These are phyloP conservation scores for Bubalus kerabau DNA, from an alignment of 2,113 vertebrate species.

Conservation along the genomic window DNA sequence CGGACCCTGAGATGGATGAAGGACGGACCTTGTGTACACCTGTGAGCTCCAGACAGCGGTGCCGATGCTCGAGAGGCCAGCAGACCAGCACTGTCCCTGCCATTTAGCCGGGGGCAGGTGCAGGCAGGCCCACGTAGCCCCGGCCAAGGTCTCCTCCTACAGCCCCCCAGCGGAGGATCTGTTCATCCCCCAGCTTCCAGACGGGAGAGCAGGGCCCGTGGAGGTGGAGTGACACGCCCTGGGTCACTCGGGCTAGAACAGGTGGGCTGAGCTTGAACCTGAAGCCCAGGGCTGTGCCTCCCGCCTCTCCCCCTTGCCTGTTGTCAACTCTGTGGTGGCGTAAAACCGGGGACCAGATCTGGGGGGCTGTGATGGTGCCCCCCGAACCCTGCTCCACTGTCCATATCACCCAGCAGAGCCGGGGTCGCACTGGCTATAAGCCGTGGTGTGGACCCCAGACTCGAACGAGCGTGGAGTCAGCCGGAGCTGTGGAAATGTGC, in stretches of 20 bases:
- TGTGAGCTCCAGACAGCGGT: accelerated
- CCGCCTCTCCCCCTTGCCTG: accelerated
- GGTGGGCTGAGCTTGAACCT: neutral
- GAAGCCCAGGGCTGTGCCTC: neutral
- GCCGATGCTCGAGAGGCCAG: accelerated
- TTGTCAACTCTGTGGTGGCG: neutral
- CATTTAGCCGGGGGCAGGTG: accelerated
- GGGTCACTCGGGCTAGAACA: neutral
- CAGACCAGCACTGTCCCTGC: accelerated
- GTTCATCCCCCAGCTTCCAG: neutral
- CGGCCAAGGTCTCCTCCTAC: accelerated
- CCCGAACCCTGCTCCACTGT: neutral
- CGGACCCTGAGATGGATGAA: neutral
- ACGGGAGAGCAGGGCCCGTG: neutral
- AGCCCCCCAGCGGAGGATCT: neutral
- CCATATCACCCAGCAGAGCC: accelerated
- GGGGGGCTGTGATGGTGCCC: neutral
- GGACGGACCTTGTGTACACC: neutral
- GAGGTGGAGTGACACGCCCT: neutral
- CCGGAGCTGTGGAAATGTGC: conserved; percentile 79
- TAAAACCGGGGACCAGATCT: neutral
- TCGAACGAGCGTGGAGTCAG: conserved; percentile 70
- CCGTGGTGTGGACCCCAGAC: conserved; percentile 77
- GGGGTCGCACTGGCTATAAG: conserved; percentile 82
- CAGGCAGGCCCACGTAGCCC: accelerated